A percentile compares a stretch with the other conserved stretches of the same genome.
phyloP scores from a whole-genome alignment of 2,797 vertebrate species.

The Dipus sagitta region DNA sequence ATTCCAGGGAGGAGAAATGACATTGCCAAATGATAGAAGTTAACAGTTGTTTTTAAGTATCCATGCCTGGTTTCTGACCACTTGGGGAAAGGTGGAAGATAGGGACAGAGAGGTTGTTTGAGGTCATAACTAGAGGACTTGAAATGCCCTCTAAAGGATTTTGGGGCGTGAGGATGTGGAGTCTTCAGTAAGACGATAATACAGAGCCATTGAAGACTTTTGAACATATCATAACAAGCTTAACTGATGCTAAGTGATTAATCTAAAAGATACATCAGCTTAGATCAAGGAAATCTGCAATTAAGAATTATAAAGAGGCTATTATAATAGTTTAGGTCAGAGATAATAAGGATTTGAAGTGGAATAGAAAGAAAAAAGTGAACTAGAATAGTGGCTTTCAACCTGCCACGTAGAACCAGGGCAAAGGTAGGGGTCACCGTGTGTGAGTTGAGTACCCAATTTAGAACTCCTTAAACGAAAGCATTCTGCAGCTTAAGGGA shows the following conservation, averaged over 20 bases:
- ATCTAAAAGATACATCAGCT: conserved; percentile 50
- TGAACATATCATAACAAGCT: conserved; percentile 63
- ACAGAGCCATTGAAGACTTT: conserved; percentile 54
- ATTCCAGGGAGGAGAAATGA: not conserved
- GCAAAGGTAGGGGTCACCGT: not conserved
- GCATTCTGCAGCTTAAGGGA: not conserved
- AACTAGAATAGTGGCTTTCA: conserved; percentile 4
- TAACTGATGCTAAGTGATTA: conserved; percentile 57
- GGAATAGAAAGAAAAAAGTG: conserved; percentile 12
- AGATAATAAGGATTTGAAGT: conserved; percentile 41
- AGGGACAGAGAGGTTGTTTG: not conserved
- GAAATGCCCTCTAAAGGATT: conserved; percentile 31
- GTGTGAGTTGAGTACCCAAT: not conserved
- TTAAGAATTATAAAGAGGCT: conserved; percentile 53
- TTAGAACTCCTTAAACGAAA: conserved; percentile 37
- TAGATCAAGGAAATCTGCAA: conserved; percentile 49
- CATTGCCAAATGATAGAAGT: not conserved
- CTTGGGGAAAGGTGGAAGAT: not conserved
- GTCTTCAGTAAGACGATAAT: conserved; percentile 61
- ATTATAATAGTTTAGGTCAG: not conserved
- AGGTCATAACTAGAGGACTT: conserved; percentile 43
- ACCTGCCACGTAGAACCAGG: not conserved
- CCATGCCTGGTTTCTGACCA: not conserved
- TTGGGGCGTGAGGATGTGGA: conserved; percentile 51
- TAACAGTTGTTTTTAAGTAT: not conserved